Percentiles rank a stretch among this genome's conserved stretches.
phyloP scores from a whole-genome alignment of 2,888 invertebrate species.

The Nephrotoma flavescens region DNA sequence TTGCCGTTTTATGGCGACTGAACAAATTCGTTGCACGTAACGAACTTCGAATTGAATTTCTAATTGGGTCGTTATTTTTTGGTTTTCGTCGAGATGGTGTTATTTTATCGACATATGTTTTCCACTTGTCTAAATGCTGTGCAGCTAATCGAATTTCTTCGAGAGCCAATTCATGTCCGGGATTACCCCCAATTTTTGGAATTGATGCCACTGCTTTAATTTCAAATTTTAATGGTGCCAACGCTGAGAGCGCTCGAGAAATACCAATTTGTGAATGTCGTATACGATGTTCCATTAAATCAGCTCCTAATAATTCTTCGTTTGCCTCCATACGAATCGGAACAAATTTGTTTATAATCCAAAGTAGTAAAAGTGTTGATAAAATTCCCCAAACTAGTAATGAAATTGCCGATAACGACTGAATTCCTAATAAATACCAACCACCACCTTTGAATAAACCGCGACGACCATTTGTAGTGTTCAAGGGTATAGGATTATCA shows the following conservation, averaged over 20 bases:
- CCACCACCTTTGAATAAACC: slow-evolving; percentile 71
- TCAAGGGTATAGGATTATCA: slow-evolving; percentile 65
- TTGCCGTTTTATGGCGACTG: not conserved
- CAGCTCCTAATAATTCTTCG: slow-evolving; percentile 78
- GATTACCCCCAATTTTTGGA: slow-evolving; percentile 45
- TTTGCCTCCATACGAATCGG: slow-evolving; percentile 75
- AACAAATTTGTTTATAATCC: slow-evolving; percentile 61
- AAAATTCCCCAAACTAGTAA: slow-evolving; percentile 58
- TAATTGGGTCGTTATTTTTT: not conserved
- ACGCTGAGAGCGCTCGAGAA: slow-evolving; percentile 57
- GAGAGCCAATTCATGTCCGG: slow-evolving; percentile 34
- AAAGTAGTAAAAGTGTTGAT: slow-evolving; percentile 57
- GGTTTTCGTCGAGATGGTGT: not conserved
- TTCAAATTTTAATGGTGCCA: slow-evolving; percentile 46
- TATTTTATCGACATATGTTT: slow-evolving; percentile 20
- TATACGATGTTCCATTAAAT: slow-evolving; percentile 74
- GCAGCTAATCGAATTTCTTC: slow-evolving; percentile 26
- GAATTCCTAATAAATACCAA: slow-evolving; percentile 74
- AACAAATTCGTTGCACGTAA: not conserved
- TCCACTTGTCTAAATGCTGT: slow-evolving; percentile 28
- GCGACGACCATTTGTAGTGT: slow-evolving; percentile 60
- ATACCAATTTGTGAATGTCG: slow-evolving; percentile 51
- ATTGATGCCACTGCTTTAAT: slow-evolving; percentile 23
- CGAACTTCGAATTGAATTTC: not conserved
- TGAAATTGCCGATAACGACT: slow-evolving; percentile 55